These are phyloP conservation scores for Hyles vespertilio DNA, from an alignment of 1,140 invertebrate species.

Conservation along the genomic window DNA sequence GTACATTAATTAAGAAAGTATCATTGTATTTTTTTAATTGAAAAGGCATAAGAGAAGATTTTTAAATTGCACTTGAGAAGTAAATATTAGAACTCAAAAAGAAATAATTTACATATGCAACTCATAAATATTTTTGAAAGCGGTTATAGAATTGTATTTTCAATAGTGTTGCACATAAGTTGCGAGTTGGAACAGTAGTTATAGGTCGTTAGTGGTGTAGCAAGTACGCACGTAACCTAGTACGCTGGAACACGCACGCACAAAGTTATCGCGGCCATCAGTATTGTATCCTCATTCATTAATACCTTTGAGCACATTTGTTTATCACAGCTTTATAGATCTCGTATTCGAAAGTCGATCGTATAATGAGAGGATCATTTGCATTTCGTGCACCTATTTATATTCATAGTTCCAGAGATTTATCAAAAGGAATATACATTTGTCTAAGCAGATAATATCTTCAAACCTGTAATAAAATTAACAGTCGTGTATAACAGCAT, in stretches of 20 bases:
- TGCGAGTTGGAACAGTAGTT: no score
- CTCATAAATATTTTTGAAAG: no score
- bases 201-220: no score
- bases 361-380: constrained; percentile 13
- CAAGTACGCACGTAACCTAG: no score
- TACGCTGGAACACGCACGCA: neutral
- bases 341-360: constrained; percentile 18
- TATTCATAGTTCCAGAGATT: constrained; percentile 15
- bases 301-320: constrained; percentile 44
- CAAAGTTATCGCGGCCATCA: neutral
- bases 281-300: no score
- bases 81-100: neutral
- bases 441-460: neutral
- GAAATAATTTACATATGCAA: neutral
- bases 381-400: constrained; percentile 20
- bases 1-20: no score
- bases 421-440: constrained; percentile 14
- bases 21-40: no score
- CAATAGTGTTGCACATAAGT: no score
- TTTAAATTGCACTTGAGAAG: neutral
- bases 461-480: constrained; percentile 1
- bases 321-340: constrained; percentile 42
- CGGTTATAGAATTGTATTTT: no score
- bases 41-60: neutral
- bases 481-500: neutral